Conservation (phyloP, 2,888 invertebrate species). For the Cyrtodaria siliqua region DNA sequence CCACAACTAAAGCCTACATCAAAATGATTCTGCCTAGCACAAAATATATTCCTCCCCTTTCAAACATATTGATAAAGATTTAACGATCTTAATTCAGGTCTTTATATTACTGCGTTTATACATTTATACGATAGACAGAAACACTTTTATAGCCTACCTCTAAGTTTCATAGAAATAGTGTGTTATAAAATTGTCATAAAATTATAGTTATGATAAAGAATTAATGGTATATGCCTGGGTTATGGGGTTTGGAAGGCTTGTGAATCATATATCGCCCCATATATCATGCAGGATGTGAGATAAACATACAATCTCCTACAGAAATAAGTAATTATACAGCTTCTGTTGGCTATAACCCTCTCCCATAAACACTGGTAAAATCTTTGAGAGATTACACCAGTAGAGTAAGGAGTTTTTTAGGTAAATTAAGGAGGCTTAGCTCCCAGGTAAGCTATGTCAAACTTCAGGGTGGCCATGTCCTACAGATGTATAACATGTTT, state of each 20-base stretch:
- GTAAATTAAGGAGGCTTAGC: background rate
- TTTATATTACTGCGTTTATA: slow-evolving; percentile 29
- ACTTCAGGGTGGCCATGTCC: too few relatives aligned
- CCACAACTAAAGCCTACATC: too few relatives aligned
- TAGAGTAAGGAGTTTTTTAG: background rate
- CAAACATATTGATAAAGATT: slow-evolving; percentile 16
- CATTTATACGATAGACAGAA: slow-evolving; percentile 36
- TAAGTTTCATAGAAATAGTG: slow-evolving; percentile 49
- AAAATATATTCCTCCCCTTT: background rate
- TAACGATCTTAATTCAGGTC: slow-evolving; percentile 20
- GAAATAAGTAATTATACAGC: slow-evolving; percentile 43
- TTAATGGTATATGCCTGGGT: slow-evolving; percentile 52
- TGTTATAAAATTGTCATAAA: slow-evolving; percentile 62
- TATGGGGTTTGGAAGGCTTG: slow-evolving; percentile 47
- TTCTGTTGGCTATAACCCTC: slow-evolving; percentile 31
- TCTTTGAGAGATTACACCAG: slow-evolving; percentile 27
- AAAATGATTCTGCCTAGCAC: too few relatives aligned
- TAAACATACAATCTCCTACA: slow-evolving; percentile 39
- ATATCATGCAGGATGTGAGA: slow-evolving; percentile 30
- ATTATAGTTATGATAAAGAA: slow-evolving; percentile 61
- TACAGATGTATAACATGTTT: too few relatives aligned
- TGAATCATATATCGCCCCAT: slow-evolving; percentile 35
- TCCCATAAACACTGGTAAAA: slow-evolving; percentile 33
- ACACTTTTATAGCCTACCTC: slow-evolving; percentile 36
- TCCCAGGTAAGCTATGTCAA: too few relatives aligned